Conservation (phyloP, 2,113 vertebrate species). For the Oryzias celebensis region DNA sequence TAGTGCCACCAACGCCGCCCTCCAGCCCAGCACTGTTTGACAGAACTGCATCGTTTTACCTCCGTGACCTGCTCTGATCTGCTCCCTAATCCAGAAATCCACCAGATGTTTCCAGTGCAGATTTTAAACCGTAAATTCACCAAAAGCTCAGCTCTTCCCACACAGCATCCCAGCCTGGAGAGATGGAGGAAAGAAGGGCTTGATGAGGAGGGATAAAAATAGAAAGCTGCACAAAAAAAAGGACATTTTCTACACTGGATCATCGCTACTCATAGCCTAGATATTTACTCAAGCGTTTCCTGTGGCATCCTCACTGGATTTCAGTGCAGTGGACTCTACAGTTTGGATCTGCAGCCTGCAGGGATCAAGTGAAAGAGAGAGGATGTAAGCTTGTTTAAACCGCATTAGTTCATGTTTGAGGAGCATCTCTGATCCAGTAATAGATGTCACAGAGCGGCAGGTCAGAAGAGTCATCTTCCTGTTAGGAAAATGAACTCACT, state of each 20-base stretch:
- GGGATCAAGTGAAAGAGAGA: constrained; percentile 14
- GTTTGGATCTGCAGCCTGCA: constrained; percentile 27
- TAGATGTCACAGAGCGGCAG: constrained; percentile 24
- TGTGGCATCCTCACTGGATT: background rate
- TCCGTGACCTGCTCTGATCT: constrained; percentile 42
- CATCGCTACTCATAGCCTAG: constrained; percentile 25
- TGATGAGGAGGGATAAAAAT: constrained; percentile 45
- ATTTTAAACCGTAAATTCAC: background rate
- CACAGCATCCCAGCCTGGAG: constrained; percentile 4
- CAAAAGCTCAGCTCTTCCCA: constrained; percentile 5
- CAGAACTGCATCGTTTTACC: background rate
- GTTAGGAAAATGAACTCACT: background rate
- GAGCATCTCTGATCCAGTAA: constrained; percentile 24
- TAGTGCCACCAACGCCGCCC: constrained; percentile 26
- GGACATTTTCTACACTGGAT: background rate
- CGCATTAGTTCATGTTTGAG: constrained; percentile 52
- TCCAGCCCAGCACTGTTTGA: constrained; percentile 10
- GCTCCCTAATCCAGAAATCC: constrained; percentile 21
- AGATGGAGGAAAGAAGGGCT: constrained; percentile 8
- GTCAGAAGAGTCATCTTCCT: background rate
- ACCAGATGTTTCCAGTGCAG: constrained; percentile 52
- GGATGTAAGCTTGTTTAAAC: constrained; percentile 30
- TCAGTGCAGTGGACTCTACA: constrained; percentile 10
- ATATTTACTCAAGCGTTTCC: constrained; percentile 26
- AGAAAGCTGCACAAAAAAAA: constrained; percentile 46